Conservation (phyloP, 2,888 invertebrate genomes). For the Atrina japonica region DNA sequence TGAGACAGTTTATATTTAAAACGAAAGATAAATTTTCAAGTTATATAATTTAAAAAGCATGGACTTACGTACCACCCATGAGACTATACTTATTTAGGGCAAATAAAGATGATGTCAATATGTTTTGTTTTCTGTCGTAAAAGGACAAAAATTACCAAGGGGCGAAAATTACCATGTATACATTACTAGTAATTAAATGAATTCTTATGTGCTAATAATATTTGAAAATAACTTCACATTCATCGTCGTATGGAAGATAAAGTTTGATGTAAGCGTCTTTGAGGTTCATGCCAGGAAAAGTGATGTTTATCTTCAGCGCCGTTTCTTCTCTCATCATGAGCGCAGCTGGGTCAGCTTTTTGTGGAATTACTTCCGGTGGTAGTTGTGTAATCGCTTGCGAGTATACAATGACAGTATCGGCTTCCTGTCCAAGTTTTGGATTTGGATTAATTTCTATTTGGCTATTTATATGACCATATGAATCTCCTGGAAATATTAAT, state of each 20-base stretch:
- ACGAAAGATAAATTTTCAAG: too few species aligned
- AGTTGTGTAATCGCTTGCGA: background rate
- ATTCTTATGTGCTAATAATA: background rate
- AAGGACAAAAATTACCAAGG: too few species aligned
- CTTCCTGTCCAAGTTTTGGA: background rate
- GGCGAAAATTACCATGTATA: too few species aligned
- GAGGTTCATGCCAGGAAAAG: background rate
- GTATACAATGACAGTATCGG: background rate
- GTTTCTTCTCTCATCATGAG: constrained; percentile 18
- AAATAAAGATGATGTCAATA: too few species aligned
- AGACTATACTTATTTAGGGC: too few species aligned
- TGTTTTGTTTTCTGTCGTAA: too few species aligned
- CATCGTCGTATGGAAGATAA: constrained; percentile 24
- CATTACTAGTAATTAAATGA: too few species aligned
- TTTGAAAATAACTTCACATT: background rate
- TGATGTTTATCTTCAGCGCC: constrained; percentile 4
- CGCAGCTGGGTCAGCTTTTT: background rate
- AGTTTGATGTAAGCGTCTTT: constrained; percentile 23
- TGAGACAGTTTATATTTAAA: too few species aligned
- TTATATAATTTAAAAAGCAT: too few species aligned
- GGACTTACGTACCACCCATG: too few species aligned
- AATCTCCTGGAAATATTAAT: background rate
- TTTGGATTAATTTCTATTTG: background rate
- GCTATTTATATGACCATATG: background rate
- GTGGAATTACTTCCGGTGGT: constrained; percentile 1